These are phyloP conservation scores for Accipiter virgatus DNA, from an alignment of 2,113 vertebrate species.

Conservation along the genomic window DNA sequence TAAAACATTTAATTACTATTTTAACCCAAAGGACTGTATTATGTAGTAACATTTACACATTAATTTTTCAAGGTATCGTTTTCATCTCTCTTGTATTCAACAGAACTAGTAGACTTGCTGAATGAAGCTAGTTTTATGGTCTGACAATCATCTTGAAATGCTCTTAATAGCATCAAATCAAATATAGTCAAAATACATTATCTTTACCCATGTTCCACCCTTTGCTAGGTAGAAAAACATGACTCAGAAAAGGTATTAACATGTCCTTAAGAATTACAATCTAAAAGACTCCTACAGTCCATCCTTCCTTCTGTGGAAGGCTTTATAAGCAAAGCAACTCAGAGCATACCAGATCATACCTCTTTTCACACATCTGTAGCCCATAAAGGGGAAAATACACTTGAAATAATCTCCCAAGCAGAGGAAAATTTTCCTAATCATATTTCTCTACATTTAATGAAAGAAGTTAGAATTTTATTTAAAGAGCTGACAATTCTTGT, in stretches of 20 bases:
- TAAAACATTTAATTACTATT: not conserved
- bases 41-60: not conserved
- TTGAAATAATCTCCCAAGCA: not conserved
- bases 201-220: not conserved
- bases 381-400: not conserved
- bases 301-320: not conserved
- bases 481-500: not conserved
- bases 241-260: not conserved
- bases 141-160: not conserved
- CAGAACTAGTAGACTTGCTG: not conserved
- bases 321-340: not conserved
- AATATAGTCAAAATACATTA: not conserved
- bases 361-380: not conserved
- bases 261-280: not conserved
- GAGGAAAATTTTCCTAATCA: not conserved
- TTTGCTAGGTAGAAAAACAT: not conserved
- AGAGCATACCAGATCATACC: not conserved
- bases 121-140: not conserved
- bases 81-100: not conserved
- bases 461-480: not conserved
- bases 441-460: not conserved
- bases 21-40: not conserved
- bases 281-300: not conserved
- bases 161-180: not conserved
- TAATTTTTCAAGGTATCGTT: not conserved